phyloP scores from a whole-genome alignment of 2,113 vertebrate genomes.

The Oophaga pumilio region DNA sequence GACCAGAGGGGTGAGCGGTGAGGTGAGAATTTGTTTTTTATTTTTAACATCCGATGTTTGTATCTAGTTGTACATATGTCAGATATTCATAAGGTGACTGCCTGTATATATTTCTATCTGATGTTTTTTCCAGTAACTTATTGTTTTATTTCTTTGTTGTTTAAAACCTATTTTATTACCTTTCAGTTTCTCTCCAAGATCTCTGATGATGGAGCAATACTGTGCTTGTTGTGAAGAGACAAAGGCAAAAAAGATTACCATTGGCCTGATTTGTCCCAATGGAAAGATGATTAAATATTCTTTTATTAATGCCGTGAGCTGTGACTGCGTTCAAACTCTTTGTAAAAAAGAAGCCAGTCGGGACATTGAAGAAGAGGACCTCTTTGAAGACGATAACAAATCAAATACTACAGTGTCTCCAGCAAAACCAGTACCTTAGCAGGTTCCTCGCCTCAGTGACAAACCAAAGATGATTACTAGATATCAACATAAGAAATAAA shows the following conservation, averaged over 20 bases:
- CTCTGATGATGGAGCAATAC: constrained; percentile 68
- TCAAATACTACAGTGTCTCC: background rate
- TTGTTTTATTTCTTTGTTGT: background rate
- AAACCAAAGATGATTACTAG: background rate
- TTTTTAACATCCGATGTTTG: too few species aligned
- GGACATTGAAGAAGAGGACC: background rate
- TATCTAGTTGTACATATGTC: too few species aligned
- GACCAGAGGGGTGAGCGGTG: too few species aligned
- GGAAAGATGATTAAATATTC: constrained; percentile 68
- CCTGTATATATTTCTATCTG: background rate
- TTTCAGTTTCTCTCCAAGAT: constrained; percentile 79
- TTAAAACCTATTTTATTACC: background rate
- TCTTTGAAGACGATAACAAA: too few species aligned
- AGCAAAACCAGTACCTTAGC: background rate
- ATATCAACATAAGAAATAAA: background rate
- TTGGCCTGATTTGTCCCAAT: constrained; percentile 73
- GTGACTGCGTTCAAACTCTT: constrained; percentile 65
- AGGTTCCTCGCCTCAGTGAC: background rate
- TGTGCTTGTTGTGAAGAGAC: constrained; percentile 85
- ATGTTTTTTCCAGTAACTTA: background rate
- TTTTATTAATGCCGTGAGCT: constrained; percentile 73
- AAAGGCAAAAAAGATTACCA: constrained; percentile 64
- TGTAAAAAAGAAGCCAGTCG: background rate
- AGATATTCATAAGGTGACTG: too few species aligned
- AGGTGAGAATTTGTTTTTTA: too few species aligned